Base-by-base conservation (phyloP, 1,140 invertebrate genomes). In the Nasonia vitripennis region DNA sequence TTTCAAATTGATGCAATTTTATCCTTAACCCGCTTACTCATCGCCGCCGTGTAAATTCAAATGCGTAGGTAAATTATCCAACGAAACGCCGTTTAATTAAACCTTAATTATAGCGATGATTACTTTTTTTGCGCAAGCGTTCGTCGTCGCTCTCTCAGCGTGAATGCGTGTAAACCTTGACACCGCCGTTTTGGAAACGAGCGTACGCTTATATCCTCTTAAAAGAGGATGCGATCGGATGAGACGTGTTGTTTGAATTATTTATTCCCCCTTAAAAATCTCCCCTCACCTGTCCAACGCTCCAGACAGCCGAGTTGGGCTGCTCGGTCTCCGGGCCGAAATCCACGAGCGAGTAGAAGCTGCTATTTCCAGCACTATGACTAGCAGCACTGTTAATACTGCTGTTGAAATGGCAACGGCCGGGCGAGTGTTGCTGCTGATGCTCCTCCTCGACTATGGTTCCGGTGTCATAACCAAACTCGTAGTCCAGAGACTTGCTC, bases 401-500 rank as follows among this genome's bases (percentile, higher is more conserved):
- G 3, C 34, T 20, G 34, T 20, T 41, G 3, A 14, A 34, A 37
- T 62, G 55, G 55, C 55, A 62, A 62, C n/a, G 55, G 20, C 55
- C 7, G 14, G 55, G 31, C 37, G 34, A 37, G 2, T 17, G 34
- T 0, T 37, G 31, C 5, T 37, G 87, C 2, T 88, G 55, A 6
- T 2, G 86, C 45, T 71, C 31, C 51, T 90, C 88, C 70, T 89
- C 91, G 77, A 70, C 82, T 34, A 88, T 89, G 12, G 86, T 89
- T 2, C 81, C 89, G 55, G 89, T 89, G 68, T 92, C 90, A n/a
- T 90, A 79, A n/a, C 17, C 55, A 31, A 90, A 84, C 20, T 90
- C 88, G 86, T 90, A 92, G 89, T 94, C 90, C 77, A 94, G 86
- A 5, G 93, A 93, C 83, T 94, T 93, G 17, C 34, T 51, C 27